phyloP scores from a whole-genome alignment of 2,888 invertebrate genomes.

The Schizaphis graminum region DNA sequence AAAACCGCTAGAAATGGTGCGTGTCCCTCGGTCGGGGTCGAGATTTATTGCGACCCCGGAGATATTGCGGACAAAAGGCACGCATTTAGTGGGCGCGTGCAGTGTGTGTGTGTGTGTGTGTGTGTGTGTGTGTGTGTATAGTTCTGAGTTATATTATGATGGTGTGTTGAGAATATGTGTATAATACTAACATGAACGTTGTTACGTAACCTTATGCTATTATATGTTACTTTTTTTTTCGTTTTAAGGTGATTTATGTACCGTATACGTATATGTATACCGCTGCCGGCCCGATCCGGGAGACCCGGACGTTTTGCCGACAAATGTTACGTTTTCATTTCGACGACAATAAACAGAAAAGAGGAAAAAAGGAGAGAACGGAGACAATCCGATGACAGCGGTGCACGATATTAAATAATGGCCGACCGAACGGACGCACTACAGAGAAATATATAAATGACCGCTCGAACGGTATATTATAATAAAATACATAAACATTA shows the following conservation, averaged over 20 bases:
- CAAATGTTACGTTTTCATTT: constrained; percentile 40
- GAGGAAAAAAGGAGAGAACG: not conserved
- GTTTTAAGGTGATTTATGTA: constrained; percentile 3
- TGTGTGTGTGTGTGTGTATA: not conserved
- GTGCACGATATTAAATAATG: constrained; percentile 19
- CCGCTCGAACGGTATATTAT: not conserved
- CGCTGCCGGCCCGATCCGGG: not conserved
- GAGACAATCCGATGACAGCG: constrained; percentile 21
- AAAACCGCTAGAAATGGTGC: constrained; percentile 61
- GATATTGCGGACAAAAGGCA: constrained; percentile 57
- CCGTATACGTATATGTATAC: not conserved
- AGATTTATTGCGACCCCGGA: constrained; percentile 60
- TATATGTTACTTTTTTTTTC: not conserved
- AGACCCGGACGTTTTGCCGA: constrained; percentile 54
- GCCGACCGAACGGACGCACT: not conserved
- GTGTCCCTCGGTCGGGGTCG: constrained; percentile 36
- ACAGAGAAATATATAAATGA: not conserved
- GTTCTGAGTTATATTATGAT: not conserved
- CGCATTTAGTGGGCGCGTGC: not conserved
- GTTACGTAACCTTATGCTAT: not conserved
- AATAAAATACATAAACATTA: not conserved
- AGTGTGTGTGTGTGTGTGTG: not conserved
- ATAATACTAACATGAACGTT: constrained; percentile 12
- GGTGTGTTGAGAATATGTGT: not conserved
- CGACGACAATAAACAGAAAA: not conserved